Evolutionary conservation across 2,888 invertebrate species (phyloP), one percentile per base, ranked within the genome.

Genomic region (Andrena bucephala): DNA sequence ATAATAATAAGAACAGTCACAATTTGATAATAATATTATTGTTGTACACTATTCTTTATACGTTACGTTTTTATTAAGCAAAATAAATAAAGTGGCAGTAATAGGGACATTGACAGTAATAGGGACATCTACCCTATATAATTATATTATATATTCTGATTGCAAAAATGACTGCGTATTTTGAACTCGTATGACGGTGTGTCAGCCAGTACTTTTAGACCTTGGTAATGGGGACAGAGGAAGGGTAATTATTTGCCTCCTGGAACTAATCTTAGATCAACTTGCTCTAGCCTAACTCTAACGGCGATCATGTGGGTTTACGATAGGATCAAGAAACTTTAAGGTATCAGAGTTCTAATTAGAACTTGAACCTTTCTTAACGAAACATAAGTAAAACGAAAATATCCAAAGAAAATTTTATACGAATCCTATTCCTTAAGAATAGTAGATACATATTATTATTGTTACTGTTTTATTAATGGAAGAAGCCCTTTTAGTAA

Each of bases 281-380:
- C 68, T 33, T 54, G 54, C 24, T 33, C 54, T 54, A 50, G 52
- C 54, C 68, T 33, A 54, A 68, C 68, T 68, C 68, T 68, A 54
- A 68, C 68, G n/a, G n/a, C n/a, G 57, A 27, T 59, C 57, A 13
- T 29, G 54, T 52, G 68, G 68, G 33, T 54, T 68, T 68, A 52
- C 68, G 54, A 68, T 68, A 68, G 54, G 68, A 68, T 33, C 48
- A 48, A 48, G 68, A 50, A 68, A 68, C 68, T 68, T 68, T 33
- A 68, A 68, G 54, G 54, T 36, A 52, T 29, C 29, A 13, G 29
- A 59, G 33, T 70, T 70, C 59, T 59, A 59, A 70, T 59, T 59
- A 70, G 69, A 70, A 36, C 27, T 36, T 57, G 42, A 33, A 70
- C 59, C 59, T 70, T 59, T 52, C 52, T 42, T 42, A 52, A 48